Base-by-base conservation (phyloP, 2,888 invertebrate species). In the Nipponacmea schrenckii region DNA sequence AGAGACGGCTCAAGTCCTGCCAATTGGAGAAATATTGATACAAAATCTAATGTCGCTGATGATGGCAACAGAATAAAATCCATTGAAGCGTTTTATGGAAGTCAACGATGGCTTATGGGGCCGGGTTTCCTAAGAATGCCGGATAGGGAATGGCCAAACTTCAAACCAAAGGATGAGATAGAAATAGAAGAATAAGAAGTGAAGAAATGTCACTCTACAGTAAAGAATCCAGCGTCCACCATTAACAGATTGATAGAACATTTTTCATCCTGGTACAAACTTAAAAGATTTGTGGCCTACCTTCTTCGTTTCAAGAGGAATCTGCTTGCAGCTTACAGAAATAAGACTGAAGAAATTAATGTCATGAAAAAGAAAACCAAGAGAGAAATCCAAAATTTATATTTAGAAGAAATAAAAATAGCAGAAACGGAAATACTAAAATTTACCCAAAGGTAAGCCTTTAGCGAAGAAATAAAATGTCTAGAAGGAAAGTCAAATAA, bases 341-440 rank as follows among this genome's bases (percentile, higher is more conserved):
- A 64, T 20, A n/a, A n/a, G n/a, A n/a, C n/a, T n/a, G n/a, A n/a
- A n/a, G n/a, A n/a, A n/a, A n/a, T n/a, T n/a, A n/a, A n/a, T n/a
- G n/a, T n/a, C n/a, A n/a, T n/a, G n/a, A 64, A 64, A 17, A 17
- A 17, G 17, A 48, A 2, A 48, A 48, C 48, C 17, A 7, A 48
- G 17, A 48, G 17, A 17, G 48, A 48, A 48, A 48, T 48, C 15
- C 14, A 48, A 4, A 14, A 14, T 48, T 15, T 48, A 15, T 48
- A 14, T 15, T 14, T 48, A 2, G 48, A 48, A 15, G 48, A 48
- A 48, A 48, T 48, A 15, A 48, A 48, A 48, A 17, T 20, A 45
- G n/a, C 66, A 4, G 66, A 66, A 27, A n/a, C 15, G 50, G 67
- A 46, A 17, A 67, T 66, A 14, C 4, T 66, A 4, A 45, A 66